phyloP scores from a whole-genome alignment of 2,113 vertebrate genomes.

The Ophthalmolycus amberensis region DNA sequence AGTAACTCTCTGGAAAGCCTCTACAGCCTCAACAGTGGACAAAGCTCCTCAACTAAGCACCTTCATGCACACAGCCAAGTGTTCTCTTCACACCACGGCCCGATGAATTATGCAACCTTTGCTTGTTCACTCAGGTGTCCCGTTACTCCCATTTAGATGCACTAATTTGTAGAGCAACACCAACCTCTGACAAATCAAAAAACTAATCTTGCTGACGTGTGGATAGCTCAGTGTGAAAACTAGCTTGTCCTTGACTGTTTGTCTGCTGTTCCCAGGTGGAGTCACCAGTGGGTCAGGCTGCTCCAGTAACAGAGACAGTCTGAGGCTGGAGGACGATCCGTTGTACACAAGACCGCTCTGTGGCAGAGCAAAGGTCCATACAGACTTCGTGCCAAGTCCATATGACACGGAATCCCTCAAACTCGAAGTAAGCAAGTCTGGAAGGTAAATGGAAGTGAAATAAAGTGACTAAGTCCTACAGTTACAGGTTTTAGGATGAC shows the following conservation, averaged over 20 bases:
- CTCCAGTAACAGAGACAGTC: constrained; percentile 90
- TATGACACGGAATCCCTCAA: constrained; percentile 94
- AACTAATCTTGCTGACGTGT: background rate
- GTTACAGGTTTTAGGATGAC: background rate
- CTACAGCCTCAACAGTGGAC: constrained; percentile 88
- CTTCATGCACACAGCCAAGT: constrained; percentile 15
- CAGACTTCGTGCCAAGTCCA: constrained; percentile 92
- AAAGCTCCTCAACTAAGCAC: constrained; percentile 93
- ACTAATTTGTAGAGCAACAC: constrained; percentile 11
- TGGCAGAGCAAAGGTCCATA: constrained; percentile 91
- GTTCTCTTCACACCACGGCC: constrained; percentile 18
- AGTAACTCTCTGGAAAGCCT: constrained; percentile 92
- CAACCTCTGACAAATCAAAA: constrained; percentile 9
- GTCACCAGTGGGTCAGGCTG: constrained; percentile 91
- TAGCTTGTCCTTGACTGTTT: constrained; percentile 6
- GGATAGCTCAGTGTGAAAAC: background rate
- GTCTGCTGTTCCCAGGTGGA: constrained; percentile 83
- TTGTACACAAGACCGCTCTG: constrained; percentile 85
- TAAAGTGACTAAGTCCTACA: background rate
- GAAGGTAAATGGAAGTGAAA: background rate
- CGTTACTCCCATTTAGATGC: background rate
- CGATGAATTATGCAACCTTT: constrained; percentile 36
- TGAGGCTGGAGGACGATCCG: constrained; percentile 87
- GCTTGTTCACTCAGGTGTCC: constrained; percentile 5
- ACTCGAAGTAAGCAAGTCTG: constrained; percentile 87